Percentiles rank a stretch among this genome's conserved stretches.
phyloP scores from a whole-genome alignment of 1,140 invertebrate species.

The Euura lappo region DNA sequence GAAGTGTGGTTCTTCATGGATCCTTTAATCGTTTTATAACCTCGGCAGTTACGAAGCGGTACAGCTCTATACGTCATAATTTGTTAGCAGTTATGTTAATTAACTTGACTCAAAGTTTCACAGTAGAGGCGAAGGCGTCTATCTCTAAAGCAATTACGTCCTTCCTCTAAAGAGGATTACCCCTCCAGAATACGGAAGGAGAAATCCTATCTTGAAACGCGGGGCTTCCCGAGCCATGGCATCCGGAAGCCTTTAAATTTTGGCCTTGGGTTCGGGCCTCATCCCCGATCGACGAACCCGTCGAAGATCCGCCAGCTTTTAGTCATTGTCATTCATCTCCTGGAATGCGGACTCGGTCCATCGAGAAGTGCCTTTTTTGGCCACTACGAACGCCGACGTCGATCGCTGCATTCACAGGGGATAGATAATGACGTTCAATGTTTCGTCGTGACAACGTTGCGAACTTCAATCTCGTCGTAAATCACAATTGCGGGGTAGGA shows the following conservation, averaged over 20 bases:
- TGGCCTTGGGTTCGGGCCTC: not conserved
- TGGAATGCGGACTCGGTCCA: no score
- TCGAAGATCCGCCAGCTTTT: not conserved
- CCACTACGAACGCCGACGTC: no score
- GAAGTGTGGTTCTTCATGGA: not conserved
- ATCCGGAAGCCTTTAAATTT: slow-evolving; percentile 4
- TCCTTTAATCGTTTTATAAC: slow-evolving; percentile 1
- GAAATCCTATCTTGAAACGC: slow-evolving; percentile 3
- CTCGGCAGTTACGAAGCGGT: not conserved
- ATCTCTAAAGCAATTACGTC: slow-evolving; percentile 5
- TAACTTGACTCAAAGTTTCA: slow-evolving; percentile 2
- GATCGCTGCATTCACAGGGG: no score
- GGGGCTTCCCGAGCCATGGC: not conserved
- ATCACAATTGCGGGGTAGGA: no score
- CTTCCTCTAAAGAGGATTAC: slow-evolving; percentile 1
- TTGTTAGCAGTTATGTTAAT: slow-evolving; percentile 4
- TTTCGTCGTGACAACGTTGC: not conserved
- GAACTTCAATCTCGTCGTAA: not conserved
- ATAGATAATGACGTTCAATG: not conserved
- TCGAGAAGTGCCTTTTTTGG: no score
- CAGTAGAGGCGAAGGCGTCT: not conserved
- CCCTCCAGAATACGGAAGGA: not conserved
- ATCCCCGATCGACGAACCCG: not conserved
- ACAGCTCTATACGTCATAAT: not conserved
- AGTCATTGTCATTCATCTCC: not conserved